Conservation (phyloP, 1,140 invertebrate species). For the Lanistes nyassanus region DNA sequence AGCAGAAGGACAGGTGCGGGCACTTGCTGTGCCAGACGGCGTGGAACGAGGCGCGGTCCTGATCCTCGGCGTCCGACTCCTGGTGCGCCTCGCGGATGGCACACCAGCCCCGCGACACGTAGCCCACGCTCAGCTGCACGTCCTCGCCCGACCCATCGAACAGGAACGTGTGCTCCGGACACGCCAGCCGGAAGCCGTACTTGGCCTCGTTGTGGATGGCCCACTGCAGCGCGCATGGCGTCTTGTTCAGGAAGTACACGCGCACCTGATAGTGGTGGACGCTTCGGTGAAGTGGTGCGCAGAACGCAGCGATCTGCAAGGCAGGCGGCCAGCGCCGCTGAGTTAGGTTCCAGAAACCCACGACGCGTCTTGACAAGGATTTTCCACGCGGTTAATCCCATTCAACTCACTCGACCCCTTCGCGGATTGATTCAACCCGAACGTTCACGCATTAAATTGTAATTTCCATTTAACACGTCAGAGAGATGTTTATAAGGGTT, state of each 20-base stretch:
- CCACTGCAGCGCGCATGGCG: slow-evolving; percentile 56
- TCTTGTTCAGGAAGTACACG: slow-evolving; percentile 56
- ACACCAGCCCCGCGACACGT: slow-evolving; percentile 47
- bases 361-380: too few relatives aligned
- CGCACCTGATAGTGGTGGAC: slow-evolving; percentile 45
- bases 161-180: slow-evolving; percentile 51
- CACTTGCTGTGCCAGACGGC: slow-evolving; percentile 54
- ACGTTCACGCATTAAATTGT: too few relatives aligned
- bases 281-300: slow-evolving; percentile 32
- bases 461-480: too few relatives aligned
- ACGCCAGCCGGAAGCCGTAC: slow-evolving; percentile 45
- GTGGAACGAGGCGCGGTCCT: slow-evolving; percentile 38
- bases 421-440: too few relatives aligned
- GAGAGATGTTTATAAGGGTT: too few relatives aligned
- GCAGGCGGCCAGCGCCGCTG: not conserved
- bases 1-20: slow-evolving; percentile 46
- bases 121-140: slow-evolving; percentile 34
- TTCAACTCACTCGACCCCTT: too few relatives aligned
- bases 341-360: too few relatives aligned
- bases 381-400: too few relatives aligned
- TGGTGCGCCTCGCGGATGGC: slow-evolving; percentile 12
- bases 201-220: slow-evolving; percentile 53
- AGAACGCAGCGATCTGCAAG: slow-evolving; percentile 49
- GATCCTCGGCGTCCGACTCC: slow-evolving; percentile 22
- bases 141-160: slow-evolving; percentile 42